Evolutionary conservation across 2,113 vertebrate genomes (phyloP).

Genomic region (Callospermophilus lateralis): DNA sequence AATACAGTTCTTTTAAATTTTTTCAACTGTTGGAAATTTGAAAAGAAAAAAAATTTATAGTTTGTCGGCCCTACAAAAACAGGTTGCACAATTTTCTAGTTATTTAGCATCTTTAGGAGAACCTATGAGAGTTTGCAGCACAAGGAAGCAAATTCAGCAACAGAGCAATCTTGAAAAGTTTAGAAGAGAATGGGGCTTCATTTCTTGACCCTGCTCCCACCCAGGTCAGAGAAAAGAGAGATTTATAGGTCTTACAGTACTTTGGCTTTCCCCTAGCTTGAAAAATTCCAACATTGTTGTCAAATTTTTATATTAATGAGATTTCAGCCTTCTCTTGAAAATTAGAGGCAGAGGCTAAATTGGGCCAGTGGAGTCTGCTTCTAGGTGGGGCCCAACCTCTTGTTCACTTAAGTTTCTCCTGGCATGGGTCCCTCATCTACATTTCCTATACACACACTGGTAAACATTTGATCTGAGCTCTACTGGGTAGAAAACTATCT

Average conservation of each 20-base stretch:
- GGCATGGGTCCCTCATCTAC: not conserved
- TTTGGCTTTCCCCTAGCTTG: not conserved
- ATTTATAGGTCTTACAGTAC: not conserved
- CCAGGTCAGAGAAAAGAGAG: not conserved
- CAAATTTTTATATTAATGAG: slow-evolving; percentile 28
- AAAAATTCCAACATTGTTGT: not conserved
- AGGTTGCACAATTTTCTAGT: not conserved
- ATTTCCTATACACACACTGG: not conserved
- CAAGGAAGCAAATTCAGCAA: not conserved
- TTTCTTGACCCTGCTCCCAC: not conserved
- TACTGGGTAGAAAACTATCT: not conserved
- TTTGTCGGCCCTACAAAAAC: not conserved
- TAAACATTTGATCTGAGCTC: not conserved
- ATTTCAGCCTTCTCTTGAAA: slow-evolving; percentile 17
- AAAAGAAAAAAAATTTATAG: not conserved
- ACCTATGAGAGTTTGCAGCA: not conserved
- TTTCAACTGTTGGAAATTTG: not conserved
- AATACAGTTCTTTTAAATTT: not conserved
- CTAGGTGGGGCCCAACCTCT: not conserved
- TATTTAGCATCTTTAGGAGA: not conserved
- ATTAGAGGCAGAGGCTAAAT: not conserved
- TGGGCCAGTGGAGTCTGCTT: not conserved
- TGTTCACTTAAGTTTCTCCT: not conserved
- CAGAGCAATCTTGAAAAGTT: not conserved
- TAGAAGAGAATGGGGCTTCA: not conserved